Base-by-base conservation (phyloP, 2,797 vertebrate genomes). In the Leucoraja ocellata region DNA sequence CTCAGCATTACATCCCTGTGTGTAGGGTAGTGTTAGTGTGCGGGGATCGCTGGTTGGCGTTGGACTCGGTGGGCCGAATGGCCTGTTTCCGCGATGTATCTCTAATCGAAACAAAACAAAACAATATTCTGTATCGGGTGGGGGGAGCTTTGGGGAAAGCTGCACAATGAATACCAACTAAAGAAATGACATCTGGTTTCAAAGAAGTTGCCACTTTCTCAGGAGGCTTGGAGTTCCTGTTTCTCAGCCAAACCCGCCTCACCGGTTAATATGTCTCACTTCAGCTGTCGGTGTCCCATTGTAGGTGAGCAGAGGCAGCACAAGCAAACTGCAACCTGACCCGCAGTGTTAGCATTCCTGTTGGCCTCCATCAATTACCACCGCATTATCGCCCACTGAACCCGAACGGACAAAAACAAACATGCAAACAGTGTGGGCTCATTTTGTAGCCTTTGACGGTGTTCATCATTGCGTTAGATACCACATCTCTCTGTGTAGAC, bases 331-430 rank as follows among this genome's bases (percentile, higher is more conserved):
- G 23, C 71, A 92, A 92, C 71, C 25, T 46, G 71, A 92, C 71
- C 11, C 28, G 25, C 39, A 39, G 39, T 76, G 71, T 92, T 76
- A 92, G 13, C 28, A 76, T 28, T 13, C 74, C 54, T 71, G n/a
- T 58, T 92, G 36, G 25, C 68, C 39, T 23, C 39, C 71, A 92
- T 92, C 90, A 76, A 92, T 92, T 92, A 92, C 71, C 39, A 76
- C 16, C 28, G 71, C 90, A 92, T 92, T 92, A 46, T 46, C 74
- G 71, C 23, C 71, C 54, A 92, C 23, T 92, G 90, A 92, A 54
- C 90, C 90, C n/a, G 71, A 92, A 92, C 90, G n/a, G n/a, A 10
- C 76, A 14, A 76, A 73, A 92, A 58, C 90, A 92, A 92, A 92
- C 90, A 54, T 58, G 73, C 7, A 92, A 92, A 92, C 90, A 92